These are phyloP conservation scores for Aix galericulata DNA, from an alignment of 2,113 vertebrate genomes.

Conservation along the genomic window DNA sequence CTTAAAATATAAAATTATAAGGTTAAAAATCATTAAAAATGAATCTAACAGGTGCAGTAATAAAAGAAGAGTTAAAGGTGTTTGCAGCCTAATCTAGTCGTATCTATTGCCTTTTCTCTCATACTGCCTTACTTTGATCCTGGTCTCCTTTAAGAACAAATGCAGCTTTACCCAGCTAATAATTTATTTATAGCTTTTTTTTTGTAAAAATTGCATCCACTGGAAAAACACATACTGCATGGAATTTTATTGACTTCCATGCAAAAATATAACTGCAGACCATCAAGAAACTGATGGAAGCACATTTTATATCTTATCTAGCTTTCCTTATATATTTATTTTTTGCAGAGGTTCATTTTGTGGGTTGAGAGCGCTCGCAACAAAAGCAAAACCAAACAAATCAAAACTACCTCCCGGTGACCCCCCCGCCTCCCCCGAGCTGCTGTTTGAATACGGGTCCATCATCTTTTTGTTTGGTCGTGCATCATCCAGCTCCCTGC, in stretches of 20 bases:
- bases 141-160: constrained; percentile 27
- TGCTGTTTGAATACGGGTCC: neutral
- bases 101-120: neutral
- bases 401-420: neutral
- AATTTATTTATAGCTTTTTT: constrained; percentile 42
- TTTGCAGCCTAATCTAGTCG: neutral
- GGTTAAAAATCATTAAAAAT: constrained; percentile 48
- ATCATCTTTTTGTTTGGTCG: neutral
- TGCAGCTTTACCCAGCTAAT: constrained; percentile 18
- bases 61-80: constrained; percentile 29
- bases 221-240: constrained; percentile 17
- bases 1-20: constrained; percentile 38
- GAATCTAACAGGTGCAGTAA: neutral
- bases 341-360: neutral
- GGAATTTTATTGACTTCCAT: constrained; percentile 25
- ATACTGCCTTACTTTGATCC: neutral
- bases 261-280: constrained; percentile 33
- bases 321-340: neutral
- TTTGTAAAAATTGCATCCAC: constrained; percentile 48
- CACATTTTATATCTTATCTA: neutral
- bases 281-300: neutral
- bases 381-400: constrained; percentile 7
- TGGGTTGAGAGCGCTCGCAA: neutral
- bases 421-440: neutral
- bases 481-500: neutral